Evolutionary conservation across 37 sponge, comb jelly and placozoan genomes (phyloP), one percentile per base, ranked within the genome.

Genomic region (Diacarnus erythraeanus): DNA sequence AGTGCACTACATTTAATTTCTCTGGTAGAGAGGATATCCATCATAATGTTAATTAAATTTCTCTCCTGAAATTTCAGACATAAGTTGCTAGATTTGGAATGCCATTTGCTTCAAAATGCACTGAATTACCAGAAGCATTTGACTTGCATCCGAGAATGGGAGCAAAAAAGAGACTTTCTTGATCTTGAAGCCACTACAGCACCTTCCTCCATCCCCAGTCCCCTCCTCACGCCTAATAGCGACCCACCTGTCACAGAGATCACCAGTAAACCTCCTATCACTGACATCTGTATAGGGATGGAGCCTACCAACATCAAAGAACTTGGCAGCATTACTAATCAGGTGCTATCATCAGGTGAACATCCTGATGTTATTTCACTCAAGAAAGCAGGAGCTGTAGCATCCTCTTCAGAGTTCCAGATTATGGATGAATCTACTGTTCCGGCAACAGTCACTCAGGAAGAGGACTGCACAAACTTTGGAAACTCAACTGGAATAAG

Each of bases 121-220:
- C n/a, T 84, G 57, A 86, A 90, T 59, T 57, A 38, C 18, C 76
- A 80, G 82, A 84, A 77, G 60, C 72, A 71, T 42, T 35, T 38
- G n/a, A 71, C 69, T 25, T 34, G n/a, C 21, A 79, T 85, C 26
- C 21, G 67, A n/a, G 81, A 84, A 60, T 83, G 71, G 64, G 66
- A 71, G 59, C 0, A 26, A 37, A 59, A 44, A 61, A 51, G 33
- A 35, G 0, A 59, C 0, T 23, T 71, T 39, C 37, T 35, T 39
- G 69, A 69, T 6, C 29, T 15, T 27, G 25, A 12, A 20, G 64
- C 29, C 64, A 29, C 64, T 15, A 27, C 30, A 5, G 54, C 73
- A 8, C 5, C 60, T 22, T 3, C 12, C 35, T 47, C 57, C 59
- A 8, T 58, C 76, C 57, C 33, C 23, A 30, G 56, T 21, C 38